A percentile compares a stretch with the other conserved stretches of the same genome.
phyloP scores from a whole-genome alignment of 2,113 vertebrate species.

The Nyctereutes procyonoides region DNA sequence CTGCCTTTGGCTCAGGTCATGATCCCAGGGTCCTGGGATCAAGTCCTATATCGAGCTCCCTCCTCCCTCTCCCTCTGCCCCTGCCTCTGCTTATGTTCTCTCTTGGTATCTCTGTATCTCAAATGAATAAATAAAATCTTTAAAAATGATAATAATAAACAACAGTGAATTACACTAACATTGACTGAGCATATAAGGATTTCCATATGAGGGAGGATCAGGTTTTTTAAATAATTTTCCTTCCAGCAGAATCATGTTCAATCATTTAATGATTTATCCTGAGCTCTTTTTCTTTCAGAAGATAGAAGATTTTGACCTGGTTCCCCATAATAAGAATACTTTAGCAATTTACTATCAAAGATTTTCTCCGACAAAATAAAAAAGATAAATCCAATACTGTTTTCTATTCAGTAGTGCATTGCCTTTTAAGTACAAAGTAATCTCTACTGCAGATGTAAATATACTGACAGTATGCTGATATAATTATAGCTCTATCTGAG shows the following conservation, averaged over 20 bases:
- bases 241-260: constrained; percentile 32
- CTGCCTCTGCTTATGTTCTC: too few species aligned
- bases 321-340: constrained; percentile 26
- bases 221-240: constrained; percentile 20
- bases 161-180: background rate
- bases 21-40: too few species aligned
- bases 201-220: constrained; percentile 20
- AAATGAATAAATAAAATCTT: too few species aligned
- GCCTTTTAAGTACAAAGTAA: constrained; percentile 10
- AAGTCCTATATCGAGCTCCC: too few species aligned
- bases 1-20: too few species aligned
- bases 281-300: constrained; percentile 36
- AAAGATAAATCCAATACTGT: background rate
- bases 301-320: constrained; percentile 41
- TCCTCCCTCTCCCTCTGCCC: too few species aligned
- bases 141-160: background rate
- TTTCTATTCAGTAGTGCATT: constrained; percentile 6
- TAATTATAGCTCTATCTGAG: background rate
- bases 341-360: constrained; percentile 42
- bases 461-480: background rate
- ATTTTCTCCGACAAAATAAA: constrained; percentile 38
- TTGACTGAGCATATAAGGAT: constrained; percentile 10
- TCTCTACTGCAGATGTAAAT: background rate
- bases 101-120: too few species aligned
- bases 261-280: background rate